A percentile compares a stretch with the other conserved stretches of the same genome.
phyloP scores from a whole-genome alignment of 2,113 vertebrate species.

The Cryptomyrus ogoouensis region DNA sequence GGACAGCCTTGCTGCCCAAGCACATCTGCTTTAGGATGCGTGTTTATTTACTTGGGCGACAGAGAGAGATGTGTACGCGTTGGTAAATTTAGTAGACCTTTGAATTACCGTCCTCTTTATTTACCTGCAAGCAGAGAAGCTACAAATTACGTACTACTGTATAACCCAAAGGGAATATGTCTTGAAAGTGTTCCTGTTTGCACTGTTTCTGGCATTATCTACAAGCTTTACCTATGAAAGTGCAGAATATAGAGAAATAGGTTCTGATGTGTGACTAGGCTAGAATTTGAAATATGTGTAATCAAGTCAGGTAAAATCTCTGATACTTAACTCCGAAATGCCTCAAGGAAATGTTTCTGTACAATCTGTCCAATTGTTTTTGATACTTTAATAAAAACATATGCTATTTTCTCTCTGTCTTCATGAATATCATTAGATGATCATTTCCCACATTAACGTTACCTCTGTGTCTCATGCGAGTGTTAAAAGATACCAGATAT shows the following conservation, averaged over 20 bases:
- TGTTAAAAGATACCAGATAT: background rate
- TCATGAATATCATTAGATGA: background rate
- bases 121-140: constrained; percentile 45
- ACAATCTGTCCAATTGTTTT: constrained; percentile 44
- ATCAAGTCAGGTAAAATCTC: constrained; percentile 18
- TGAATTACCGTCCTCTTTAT: constrained; percentile 26
- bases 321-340: constrained; percentile 15
- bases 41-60: background rate
- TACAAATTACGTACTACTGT: constrained; percentile 41
- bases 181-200: constrained; percentile 11
- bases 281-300: background rate
- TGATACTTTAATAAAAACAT: constrained; percentile 56
- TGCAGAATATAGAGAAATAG: background rate
- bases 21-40: background rate
- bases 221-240: constrained; percentile 1
- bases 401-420: background rate
- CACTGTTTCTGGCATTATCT: background rate
- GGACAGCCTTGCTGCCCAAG: background rate
- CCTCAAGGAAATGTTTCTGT: constrained; percentile 16
- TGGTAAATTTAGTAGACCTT: constrained; percentile 42
- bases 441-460: background rate
- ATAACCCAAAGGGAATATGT: constrained; percentile 18
- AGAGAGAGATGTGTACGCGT: constrained; percentile 52
- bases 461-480: background rate
- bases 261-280: background rate